Conservation (phyloP, 2,797 vertebrate species). For the Enteromius radiatus region DNA sequence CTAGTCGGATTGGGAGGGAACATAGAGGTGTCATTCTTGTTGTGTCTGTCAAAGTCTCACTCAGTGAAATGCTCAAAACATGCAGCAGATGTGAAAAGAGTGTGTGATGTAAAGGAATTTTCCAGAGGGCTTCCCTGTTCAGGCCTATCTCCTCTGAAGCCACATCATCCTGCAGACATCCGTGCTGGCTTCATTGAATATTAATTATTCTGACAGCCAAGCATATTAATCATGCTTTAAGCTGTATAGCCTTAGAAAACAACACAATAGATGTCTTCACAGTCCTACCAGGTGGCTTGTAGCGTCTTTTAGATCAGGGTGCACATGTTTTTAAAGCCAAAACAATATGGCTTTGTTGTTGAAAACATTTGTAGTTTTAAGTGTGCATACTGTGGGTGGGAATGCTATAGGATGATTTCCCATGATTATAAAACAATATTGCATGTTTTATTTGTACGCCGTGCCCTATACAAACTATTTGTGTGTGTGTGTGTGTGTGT, state of each 20-base stretch:
- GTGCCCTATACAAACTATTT: neutral
- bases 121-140: constrained; percentile 59
- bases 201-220: constrained; percentile 65
- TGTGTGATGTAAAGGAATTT: constrained; percentile 66
- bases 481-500: too few species aligned
- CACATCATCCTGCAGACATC: constrained; percentile 57
- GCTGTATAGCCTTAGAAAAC: constrained; percentile 57
- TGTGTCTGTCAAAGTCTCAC: constrained; percentile 58
- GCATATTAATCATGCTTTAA: constrained; percentile 62
- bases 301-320: constrained; percentile 40
- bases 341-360: neutral
- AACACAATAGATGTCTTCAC: constrained; percentile 57
- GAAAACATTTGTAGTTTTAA: neutral
- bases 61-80: constrained; percentile 58
- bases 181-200: constrained; percentile 63
- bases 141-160: constrained; percentile 53
- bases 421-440: neutral
- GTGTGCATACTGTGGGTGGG: neutral
- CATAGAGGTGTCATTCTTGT: constrained; percentile 51
- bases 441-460: neutral
- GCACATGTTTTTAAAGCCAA: constrained; percentile 15
- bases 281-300: constrained; percentile 60
- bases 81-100: constrained; percentile 66
- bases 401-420: neutral
- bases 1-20: constrained; percentile 61